phyloP scores from a whole-genome alignment of 2,797 vertebrate genomes.

The Huso huso region DNA sequence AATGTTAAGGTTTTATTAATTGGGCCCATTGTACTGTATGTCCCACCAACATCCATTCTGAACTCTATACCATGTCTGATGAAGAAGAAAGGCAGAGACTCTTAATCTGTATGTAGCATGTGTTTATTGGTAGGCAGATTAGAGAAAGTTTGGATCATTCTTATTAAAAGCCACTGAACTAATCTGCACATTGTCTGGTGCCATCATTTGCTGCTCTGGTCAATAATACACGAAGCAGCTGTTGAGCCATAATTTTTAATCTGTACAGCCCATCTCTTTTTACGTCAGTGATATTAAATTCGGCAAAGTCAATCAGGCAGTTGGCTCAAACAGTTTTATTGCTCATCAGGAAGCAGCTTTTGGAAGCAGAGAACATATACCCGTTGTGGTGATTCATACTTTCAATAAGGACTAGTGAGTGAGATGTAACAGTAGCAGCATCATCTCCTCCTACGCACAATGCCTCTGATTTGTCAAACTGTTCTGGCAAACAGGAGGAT shows the following conservation, averaged over 20 bases:
- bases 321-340: background rate
- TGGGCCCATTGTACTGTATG: too few species aligned
- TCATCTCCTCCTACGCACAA: too few species aligned
- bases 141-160: slow-evolving; percentile 11
- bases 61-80: slow-evolving; percentile 39
- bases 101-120: slow-evolving; percentile 33
- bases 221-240: background rate
- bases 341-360: background rate
- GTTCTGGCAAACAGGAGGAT: too few species aligned
- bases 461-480: too few species aligned
- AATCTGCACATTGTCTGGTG: background rate
- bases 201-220: background rate
- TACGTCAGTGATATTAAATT: background rate
- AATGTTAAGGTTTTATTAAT: too few species aligned
- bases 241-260: background rate
- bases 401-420: background rate
- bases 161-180: slow-evolving; percentile 4
- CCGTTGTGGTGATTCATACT: background rate
- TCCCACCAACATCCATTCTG: background rate
- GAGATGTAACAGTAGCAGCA: too few species aligned
- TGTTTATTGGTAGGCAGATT: slow-evolving; percentile 40
- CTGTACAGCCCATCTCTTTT: background rate
- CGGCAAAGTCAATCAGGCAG: background rate
- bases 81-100: slow-evolving; percentile 46
- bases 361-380: background rate